Evolutionary conservation across 2,888 invertebrate genomes (phyloP).

Genomic region (Mactromeris polynyma): DNA sequence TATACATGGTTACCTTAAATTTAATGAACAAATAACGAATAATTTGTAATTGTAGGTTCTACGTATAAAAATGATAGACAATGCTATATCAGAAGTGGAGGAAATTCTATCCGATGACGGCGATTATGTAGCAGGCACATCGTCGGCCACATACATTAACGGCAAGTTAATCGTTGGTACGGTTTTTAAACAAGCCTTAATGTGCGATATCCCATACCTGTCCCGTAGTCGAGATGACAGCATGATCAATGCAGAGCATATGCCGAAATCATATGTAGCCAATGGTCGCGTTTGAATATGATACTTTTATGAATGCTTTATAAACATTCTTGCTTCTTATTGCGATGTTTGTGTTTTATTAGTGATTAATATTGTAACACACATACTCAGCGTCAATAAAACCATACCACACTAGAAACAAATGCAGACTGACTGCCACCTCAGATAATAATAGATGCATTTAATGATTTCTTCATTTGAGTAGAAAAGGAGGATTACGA

Average conservation of each 20-base stretch:
- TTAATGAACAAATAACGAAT: too few species aligned
- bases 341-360: too few species aligned
- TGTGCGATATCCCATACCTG: conserved; percentile 42
- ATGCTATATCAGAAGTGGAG: conserved; percentile 38
- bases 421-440: too few species aligned
- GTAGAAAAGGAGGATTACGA: too few species aligned
- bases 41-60: conserved; percentile 12
- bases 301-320: not conserved
- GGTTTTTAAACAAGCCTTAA: conserved; percentile 5
- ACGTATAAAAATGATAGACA: conserved; percentile 31
- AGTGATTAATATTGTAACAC: too few species aligned
- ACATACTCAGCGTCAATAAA: too few species aligned
- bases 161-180: conserved; percentile 49
- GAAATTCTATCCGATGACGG: conserved; percentile 45
- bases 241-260: not conserved
- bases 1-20: too few species aligned
- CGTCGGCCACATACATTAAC: conserved; percentile 29
- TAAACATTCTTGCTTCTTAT: too few species aligned
- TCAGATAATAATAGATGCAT: too few species aligned
- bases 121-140: conserved; percentile 29
- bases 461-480: too few species aligned
- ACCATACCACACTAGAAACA: too few species aligned
- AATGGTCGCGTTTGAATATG: not conserved
- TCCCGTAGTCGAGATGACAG: not conserved
- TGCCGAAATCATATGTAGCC: not conserved